A percentile compares a stretch with the other conserved stretches of the same genome.
Evolutionary conservation across 2,888 invertebrate genomes (phyloP).

Genomic region (Eurois occulta): DNA sequence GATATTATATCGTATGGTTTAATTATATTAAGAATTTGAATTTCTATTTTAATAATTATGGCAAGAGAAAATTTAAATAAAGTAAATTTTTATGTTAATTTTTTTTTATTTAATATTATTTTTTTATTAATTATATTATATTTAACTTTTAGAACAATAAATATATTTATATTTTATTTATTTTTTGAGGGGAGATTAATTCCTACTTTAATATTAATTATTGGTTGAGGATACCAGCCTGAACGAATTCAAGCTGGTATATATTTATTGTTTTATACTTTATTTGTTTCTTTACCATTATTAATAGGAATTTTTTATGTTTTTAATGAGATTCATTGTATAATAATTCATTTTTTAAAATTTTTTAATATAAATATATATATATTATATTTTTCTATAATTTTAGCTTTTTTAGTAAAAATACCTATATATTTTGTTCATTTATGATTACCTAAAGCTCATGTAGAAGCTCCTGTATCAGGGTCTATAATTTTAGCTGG

Average conservation of each 20-base stretch:
- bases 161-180: conserved; percentile 92
- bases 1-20: too few species aligned
- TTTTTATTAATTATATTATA: conserved; percentile 89
- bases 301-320: conserved; percentile 90
- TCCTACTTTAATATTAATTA: conserved; percentile 92
- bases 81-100: conserved; percentile 84
- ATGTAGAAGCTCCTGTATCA: too few species aligned
- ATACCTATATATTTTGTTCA: too few species aligned
- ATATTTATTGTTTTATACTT: conserved; percentile 93
- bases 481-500: too few species aligned
- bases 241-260: conserved; percentile 92
- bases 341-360: conserved; percentile 89
- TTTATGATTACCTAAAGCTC: too few species aligned
- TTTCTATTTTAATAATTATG: too few species aligned
- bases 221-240: conserved; percentile 92
- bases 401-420: too few species aligned
- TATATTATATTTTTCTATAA: too few species aligned
- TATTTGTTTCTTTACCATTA: conserved; percentile 92
- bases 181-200: too few species aligned
- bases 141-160: conserved; percentile 90
- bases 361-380: conserved; percentile 82
- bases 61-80: conserved; percentile 88
- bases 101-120: conserved; percentile 89
- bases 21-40: too few species aligned
- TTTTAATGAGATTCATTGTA: conserved; percentile 81